Conservation (phyloP, 2,113 vertebrate genomes). For the Lophura nycthemera region DNA sequence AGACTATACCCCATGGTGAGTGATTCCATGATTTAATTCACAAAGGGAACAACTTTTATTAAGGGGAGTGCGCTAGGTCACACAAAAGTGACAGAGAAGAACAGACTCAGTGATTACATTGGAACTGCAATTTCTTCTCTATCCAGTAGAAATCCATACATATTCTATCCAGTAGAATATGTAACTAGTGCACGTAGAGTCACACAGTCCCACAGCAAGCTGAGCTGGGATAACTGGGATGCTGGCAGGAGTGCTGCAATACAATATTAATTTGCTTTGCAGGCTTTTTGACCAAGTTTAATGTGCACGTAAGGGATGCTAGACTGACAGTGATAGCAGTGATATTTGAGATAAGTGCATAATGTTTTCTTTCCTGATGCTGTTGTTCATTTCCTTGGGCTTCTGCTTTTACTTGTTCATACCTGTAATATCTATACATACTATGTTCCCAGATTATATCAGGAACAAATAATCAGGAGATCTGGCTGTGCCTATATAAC, state of each 20-base stretch:
- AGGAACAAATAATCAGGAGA: neutral
- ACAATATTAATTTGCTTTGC: neutral
- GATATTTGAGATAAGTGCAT: neutral
- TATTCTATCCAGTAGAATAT: neutral
- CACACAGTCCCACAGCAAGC: neutral
- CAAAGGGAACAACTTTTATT: neutral
- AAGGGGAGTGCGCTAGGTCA: neutral
- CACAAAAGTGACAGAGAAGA: neutral
- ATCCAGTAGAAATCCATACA: no score
- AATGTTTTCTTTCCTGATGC: neutral
- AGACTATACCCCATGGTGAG: neutral
- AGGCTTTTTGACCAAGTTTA: conserved; percentile 15
- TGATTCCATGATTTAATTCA: neutral
- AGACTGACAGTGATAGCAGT: neutral
- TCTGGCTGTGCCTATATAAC: neutral
- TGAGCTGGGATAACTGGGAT: neutral
- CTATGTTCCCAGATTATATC: neutral
- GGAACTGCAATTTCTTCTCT: neutral
- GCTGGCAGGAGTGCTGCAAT: neutral
- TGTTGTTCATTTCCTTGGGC: neutral
- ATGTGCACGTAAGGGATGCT: neutral
- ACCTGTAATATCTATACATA: neutral
- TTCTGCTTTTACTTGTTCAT: neutral
- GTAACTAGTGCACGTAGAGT: rapidly evolving
- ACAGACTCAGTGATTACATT: neutral